Evolutionary conservation across 1,140 invertebrate genomes (phyloP).

Genomic region (Drosophila quadrilineata): DNA sequence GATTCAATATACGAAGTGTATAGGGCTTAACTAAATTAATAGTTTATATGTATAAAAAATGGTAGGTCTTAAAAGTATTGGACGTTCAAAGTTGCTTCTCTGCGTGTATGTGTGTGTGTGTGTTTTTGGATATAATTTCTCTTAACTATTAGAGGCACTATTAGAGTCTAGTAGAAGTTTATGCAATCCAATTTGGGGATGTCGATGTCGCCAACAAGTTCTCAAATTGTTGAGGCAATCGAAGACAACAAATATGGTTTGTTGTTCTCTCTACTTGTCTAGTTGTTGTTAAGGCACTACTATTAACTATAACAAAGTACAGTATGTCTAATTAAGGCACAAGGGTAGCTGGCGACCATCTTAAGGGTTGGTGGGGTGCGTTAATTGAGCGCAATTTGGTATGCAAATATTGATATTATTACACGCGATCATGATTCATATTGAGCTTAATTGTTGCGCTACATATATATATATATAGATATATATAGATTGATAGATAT

Average conservation of each 20-base stretch:
- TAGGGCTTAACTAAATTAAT: no score
- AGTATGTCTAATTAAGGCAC: conserved; percentile 75
- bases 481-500: no score
- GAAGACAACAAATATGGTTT: conserved; percentile 38
- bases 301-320: conserved; percentile 46
- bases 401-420: conserved; percentile 41
- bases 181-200: conserved; percentile 63
- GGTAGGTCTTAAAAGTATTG: conserved; percentile 34
- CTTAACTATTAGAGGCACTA: conserved; percentile 66
- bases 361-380: conserved; percentile 22
- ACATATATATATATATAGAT: no score
- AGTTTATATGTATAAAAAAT: conserved; percentile 16
- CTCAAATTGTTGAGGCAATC: conserved; percentile 39
- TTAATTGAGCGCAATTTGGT: conserved; percentile 69
- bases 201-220: conserved; percentile 25
- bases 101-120: conserved; percentile 8
- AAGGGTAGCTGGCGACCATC: conserved; percentile 52
- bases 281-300: conserved; percentile 58
- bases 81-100: conserved; percentile 17
- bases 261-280: no score
- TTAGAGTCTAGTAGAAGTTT: conserved; percentile 69
- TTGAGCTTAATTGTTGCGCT: conserved; percentile 48
- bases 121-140: conserved; percentile 15
- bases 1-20: no score
- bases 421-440: conserved; percentile 62